A percentile compares a stretch with the other conserved stretches of the same genome.
These are phyloP conservation scores for Argynnis bischoffii DNA, from an alignment of 2,888 invertebrate species.

Conservation along the genomic window DNA sequence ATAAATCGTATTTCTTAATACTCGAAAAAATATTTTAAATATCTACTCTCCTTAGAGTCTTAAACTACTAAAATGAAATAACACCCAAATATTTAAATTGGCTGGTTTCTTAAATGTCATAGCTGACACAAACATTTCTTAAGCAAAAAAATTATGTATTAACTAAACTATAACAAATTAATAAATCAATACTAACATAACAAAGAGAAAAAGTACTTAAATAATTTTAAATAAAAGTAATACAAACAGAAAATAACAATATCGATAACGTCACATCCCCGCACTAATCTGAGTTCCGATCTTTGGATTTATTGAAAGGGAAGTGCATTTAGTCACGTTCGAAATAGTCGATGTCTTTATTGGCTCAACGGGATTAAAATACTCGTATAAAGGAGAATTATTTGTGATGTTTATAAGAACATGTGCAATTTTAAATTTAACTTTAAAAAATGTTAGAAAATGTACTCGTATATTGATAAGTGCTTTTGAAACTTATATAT, in stretches of 20 bases:
- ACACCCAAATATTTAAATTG: too few relatives aligned
- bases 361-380: slow-evolving; percentile 19
- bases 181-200: too few relatives aligned
- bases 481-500: not conserved
- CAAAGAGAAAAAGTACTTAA: too few relatives aligned
- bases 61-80: too few relatives aligned
- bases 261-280: slow-evolving; percentile 34
- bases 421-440: not conserved
- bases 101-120: too few relatives aligned
- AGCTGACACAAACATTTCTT: too few relatives aligned
- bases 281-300: slow-evolving; percentile 40
- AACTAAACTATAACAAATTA: too few relatives aligned
- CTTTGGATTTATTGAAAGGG: slow-evolving; percentile 37
- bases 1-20: too few relatives aligned
- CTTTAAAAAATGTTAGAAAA: not conserved
- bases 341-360: slow-evolving; percentile 33
- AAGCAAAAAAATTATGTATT: too few relatives aligned
- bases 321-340: slow-evolving; percentile 35
- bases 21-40: too few relatives aligned
- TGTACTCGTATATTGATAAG: not conserved
- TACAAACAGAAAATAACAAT: not conserved
- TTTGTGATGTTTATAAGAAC: not conserved
- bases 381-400: slow-evolving; percentile 11
- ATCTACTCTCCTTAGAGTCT: too few relatives aligned
- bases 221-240: too few relatives aligned